Evolutionary conservation across 2,113 vertebrate species (phyloP), one percentile per base, ranked within the genome.

Genomic region (Cyprinodon brontotheroides): DNA sequence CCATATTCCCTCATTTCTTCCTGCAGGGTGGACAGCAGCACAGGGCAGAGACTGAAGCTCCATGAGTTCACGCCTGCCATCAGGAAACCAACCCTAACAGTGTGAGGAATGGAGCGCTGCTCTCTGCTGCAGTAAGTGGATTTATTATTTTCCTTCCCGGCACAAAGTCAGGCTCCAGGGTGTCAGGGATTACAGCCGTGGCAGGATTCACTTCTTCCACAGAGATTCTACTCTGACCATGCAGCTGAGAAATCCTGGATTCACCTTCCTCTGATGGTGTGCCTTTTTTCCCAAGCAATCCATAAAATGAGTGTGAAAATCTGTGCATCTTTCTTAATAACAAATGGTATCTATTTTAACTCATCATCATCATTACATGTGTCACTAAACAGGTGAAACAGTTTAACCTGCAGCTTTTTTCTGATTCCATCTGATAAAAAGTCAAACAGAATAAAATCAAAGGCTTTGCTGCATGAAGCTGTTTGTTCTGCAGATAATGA

Each of bases 21-120:
- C 74, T 71, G 66, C 80, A 81, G 87, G 74, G 15, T 62, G 70
- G 73, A 76, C 29, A 29, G 29, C 81, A 71, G 83, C 70, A 76
- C 76, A 43, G 68, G 77, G 60, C 4, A 65, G 64, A 50, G 65
- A 66, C 65, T 48, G 65, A 53, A 15, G 43, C 70, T 63, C 13
- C 61, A 72, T 15, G 43, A 60, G 29, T 57, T 57, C 50, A 57
- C 50, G 50, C 22, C 70, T 65, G 67, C 70, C 62, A 17, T n/a
- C 50, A 57, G 6, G 50, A 57, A 57, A 20, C 17, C 50, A 20
- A 57, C 50, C 50, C 70, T 50, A 38, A 15, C 37, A 36, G 12
- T 9, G 9, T 12, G 38, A 22, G 22, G 61, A 45, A 70, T 77
- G 82, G 9, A 74, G 62, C 36, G 38, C 57, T 43, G 59, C 78